A percentile compares a stretch with the other conserved stretches of the same genome.
Conservation (phyloP, 2,888 invertebrate genomes). For the Chironomus tentans region DNA sequence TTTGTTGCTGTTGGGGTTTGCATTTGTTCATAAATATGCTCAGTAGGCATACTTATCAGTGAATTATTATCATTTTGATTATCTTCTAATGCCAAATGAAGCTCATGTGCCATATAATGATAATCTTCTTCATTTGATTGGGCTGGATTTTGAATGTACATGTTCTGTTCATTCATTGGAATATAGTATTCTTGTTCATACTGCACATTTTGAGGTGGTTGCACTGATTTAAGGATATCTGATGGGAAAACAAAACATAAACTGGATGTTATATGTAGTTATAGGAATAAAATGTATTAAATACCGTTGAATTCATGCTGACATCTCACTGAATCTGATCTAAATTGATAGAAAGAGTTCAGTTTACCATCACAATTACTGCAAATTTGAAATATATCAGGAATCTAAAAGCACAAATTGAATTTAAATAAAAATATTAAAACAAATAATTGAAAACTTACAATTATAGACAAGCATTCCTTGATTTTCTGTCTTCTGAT, state of each 20-base stretch:
- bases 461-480: slow-evolving; percentile 10
- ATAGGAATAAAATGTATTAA: no score
- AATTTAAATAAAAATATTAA: no score
- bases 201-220: background rate
- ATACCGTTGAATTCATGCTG: slow-evolving; percentile 11
- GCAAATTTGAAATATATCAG: slow-evolving; percentile 6
- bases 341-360: slow-evolving; percentile 9
- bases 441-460: background rate
- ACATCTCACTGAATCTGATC: slow-evolving; percentile 2
- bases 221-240: slow-evolving; percentile 7
- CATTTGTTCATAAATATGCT: slow-evolving; percentile 1
- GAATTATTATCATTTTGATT: slow-evolving; percentile 10
- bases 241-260: no score
- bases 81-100: slow-evolving; percentile 13
- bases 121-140: background rate
- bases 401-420: background rate
- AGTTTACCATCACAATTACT: slow-evolving; percentile 11
- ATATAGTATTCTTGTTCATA: background rate
- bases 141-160: background rate
- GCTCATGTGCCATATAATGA: background rate
- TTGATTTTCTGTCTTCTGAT: background rate
- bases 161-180: background rate
- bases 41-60: background rate
- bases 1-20: background rate
- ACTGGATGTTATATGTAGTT: no score